Base-by-base conservation (phyloP, 2,113 vertebrate species). In the Rhinopomastus cyanomelas region DNA sequence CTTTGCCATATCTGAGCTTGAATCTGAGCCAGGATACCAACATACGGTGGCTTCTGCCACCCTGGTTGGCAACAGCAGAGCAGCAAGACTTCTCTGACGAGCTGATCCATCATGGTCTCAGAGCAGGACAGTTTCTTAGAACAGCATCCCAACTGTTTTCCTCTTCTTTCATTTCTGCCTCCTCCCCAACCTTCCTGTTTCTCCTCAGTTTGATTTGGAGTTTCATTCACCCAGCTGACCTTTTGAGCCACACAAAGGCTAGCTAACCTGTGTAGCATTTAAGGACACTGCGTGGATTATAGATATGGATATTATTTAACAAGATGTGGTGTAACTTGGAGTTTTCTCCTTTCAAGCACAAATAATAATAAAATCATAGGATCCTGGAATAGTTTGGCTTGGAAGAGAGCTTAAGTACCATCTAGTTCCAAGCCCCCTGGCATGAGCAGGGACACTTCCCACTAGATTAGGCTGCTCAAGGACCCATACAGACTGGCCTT, bases 11-110 rank as follows among this genome's bases (percentile, higher is more conserved):
- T 5, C n/a, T 44, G 61, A 81, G 56, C 20, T n/a, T 42, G 74
- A 56, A 34, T 21, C 42, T 20, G 36, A 59, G 16, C n/a, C 51
- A 65, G 34, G 29, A 69, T 37, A 16, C 8, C 16, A 8, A 2
- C 1, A 0, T 22, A 17, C 1, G 1, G 21, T 1, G 2, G 44
- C 12, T 78, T 12, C 20, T 51, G 34, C 52, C 37, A 25, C 7
- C 36, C 26, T 20, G 26, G 46, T 3, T 44, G 42, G 32, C 71
- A 71, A 8, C 2, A 39, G 69, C 29, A 87, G 44, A 60, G 51
- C 1, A 10, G 25, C 57, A 79, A 48, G 42, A 23, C 9, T 21
- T 39, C 19, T 19, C 25, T 13, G 19, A 27, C 0, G 3, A 61
- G 6, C 14, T 26, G 29, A 60, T 39, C 49, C 23, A 9, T 73